A percentile compares a stretch with the other conserved stretches of the same genome.
phyloP scores from a whole-genome alignment of 2,113 vertebrate genomes.

The Galeopterus variegatus region DNA sequence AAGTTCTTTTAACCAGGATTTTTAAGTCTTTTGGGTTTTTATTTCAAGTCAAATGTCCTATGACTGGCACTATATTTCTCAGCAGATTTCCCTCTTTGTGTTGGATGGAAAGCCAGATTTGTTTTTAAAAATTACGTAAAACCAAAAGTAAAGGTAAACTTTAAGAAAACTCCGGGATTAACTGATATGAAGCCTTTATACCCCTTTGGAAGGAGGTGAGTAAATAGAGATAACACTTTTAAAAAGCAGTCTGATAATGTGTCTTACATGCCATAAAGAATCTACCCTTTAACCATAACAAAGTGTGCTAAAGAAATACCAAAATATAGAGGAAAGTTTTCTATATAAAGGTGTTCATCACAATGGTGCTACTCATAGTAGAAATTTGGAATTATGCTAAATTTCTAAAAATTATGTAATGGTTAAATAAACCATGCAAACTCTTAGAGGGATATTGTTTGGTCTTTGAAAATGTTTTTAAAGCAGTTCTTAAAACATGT shows the following conservation, averaged over 20 bases:
- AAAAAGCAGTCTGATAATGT: background rate
- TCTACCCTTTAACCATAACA: background rate
- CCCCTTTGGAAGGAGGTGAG: background rate
- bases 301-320: background rate
- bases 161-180: slow-evolving; percentile 58
- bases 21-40: background rate
- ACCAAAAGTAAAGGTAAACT: background rate
- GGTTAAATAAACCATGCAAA: background rate
- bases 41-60: background rate
- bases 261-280: background rate
- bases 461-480: background rate
- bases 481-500: background rate
- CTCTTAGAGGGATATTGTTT: background rate
- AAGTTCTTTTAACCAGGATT: background rate
- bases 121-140: slow-evolving; percentile 55
- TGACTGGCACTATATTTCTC: background rate
- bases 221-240: background rate
- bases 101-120: slow-evolving; percentile 42
- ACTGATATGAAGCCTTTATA: background rate
- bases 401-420: slow-evolving; percentile 23
- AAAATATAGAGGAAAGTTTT: background rate
- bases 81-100: background rate
- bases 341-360: background rate
- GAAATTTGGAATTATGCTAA: slow-evolving; percentile 25
- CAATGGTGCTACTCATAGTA: background rate